A percentile compares a stretch with the other conserved stretches of the same genome.
Evolutionary conservation across 2,113 vertebrate genomes (phyloP).

Genomic region (Marmota flaviventris): DNA sequence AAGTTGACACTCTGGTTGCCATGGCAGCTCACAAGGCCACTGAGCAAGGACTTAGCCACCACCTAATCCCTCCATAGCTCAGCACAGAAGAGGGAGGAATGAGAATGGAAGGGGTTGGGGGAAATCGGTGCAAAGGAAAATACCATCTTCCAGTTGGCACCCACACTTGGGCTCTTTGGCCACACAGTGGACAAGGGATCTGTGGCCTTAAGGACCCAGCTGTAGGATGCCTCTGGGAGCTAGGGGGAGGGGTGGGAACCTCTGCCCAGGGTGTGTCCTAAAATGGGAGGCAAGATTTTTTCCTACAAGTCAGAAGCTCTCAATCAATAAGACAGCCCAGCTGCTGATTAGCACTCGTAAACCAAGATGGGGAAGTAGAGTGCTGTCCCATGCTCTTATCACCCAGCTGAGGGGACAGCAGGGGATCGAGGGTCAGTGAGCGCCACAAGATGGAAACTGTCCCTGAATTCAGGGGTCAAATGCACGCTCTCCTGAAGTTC

Average conservation of each 20-base stretch:
- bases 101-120: too few relatives aligned
- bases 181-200: not conserved
- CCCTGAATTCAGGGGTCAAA: too few relatives aligned
- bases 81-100: not conserved
- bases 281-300: not conserved
- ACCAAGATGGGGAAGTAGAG: fast-evolving
- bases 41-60: not conserved
- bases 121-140: too few relatives aligned
- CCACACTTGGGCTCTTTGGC: not conserved
- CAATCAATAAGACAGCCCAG: not conserved
- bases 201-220: not conserved
- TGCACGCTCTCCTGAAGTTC: too few relatives aligned
- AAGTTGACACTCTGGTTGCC: not conserved
- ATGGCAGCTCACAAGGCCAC: too few relatives aligned
- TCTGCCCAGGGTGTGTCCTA: fast-evolving
- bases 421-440: too few relatives aligned
- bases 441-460: not conserved
- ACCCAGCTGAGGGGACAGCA: not conserved
- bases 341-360: fast-evolving
- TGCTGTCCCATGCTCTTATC: fast-evolving
- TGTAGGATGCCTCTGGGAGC: too few relatives aligned
- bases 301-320: not conserved
- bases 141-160: not conserved
- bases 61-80: not conserved
- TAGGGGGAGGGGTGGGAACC: too few relatives aligned